Evolutionary conservation across 2,888 invertebrate species (phyloP).

Genomic region (Leptopilina myrica): DNA sequence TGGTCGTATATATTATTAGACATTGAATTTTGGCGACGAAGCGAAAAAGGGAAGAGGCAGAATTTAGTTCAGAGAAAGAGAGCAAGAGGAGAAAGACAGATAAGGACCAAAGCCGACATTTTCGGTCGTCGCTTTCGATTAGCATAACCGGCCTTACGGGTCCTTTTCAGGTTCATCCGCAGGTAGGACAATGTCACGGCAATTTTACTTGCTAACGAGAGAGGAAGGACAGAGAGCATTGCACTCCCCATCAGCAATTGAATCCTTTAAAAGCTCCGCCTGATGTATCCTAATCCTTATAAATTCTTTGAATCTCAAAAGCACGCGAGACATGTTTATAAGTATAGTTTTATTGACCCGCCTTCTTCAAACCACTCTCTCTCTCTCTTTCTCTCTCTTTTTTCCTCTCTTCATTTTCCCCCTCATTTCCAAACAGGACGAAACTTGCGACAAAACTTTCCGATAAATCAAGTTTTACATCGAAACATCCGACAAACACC

Average conservation of each 20-base stretch:
- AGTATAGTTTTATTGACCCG: neutral
- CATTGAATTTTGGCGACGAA: conserved; percentile 30
- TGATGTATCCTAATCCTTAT: conserved; percentile 1
- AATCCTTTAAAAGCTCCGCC: conserved; percentile 41
- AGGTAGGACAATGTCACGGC: conserved; percentile 55
- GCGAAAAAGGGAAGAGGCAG: conserved; percentile 28
- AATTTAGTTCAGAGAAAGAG: conserved; percentile 24
- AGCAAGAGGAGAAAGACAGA: conserved; percentile 4
- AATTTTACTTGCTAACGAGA: conserved; percentile 61
- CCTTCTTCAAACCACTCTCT: neutral
- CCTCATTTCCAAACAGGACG: neutral
- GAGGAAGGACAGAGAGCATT: conserved; percentile 41
- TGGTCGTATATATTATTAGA: conserved; percentile 39
- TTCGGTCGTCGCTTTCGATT: conserved; percentile 48
- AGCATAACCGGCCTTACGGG: conserved; percentile 60
- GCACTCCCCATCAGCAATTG: conserved; percentile 43
- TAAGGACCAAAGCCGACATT: conserved; percentile 20
- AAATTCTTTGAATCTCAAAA: neutral
- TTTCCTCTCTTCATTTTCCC: neutral
- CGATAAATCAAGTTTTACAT: neutral
- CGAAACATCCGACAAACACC: too few relatives aligned
- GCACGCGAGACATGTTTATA: conserved; percentile 3
- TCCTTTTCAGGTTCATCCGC: conserved; percentile 54
- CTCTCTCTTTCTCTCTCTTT: too few relatives aligned
- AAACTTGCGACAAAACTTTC: neutral